These are phyloP conservation scores for Lasaia peninsularis DNA, from an alignment of 1,140 invertebrate genomes.

Conservation along the genomic window DNA sequence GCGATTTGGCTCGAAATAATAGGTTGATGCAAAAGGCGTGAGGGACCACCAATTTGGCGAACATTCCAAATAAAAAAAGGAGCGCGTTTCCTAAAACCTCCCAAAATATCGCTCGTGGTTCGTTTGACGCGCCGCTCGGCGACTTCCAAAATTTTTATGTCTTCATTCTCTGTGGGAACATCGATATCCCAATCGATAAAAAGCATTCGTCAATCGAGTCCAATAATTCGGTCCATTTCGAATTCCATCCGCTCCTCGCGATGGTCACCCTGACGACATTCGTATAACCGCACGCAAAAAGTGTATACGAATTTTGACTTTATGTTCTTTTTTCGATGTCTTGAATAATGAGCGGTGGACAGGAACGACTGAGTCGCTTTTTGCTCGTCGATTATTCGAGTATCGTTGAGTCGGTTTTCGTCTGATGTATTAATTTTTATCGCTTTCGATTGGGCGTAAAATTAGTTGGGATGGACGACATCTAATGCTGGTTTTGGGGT, in stretches of 20 bases:
- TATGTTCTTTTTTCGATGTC: constrained; percentile 50
- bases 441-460: constrained; percentile 66
- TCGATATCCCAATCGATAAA: constrained; percentile 45
- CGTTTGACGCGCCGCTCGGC: constrained; percentile 56
- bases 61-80: constrained; percentile 46
- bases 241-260: constrained; percentile 48
- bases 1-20: constrained; percentile 61
- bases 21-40: constrained; percentile 61
- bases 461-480: constrained; percentile 53
- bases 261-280: constrained; percentile 67
- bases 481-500: constrained; percentile 52
- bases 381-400: constrained; percentile 37
- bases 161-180: constrained; percentile 69
- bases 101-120: constrained; percentile 65
- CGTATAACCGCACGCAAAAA: constrained; percentile 56
- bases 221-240: constrained; percentile 44
- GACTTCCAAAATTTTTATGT: constrained; percentile 69
- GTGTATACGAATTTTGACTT: constrained; percentile 48
- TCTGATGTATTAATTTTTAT: constrained; percentile 71
- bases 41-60: constrained; percentile 66
- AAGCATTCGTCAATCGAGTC: constrained; percentile 45
- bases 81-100: constrained; percentile 47
- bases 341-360: constrained; percentile 37
- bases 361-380: constrained; percentile 40
- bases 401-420: constrained; percentile 31